Evolutionary conservation across 2,888 invertebrate species (phyloP), one percentile per base, ranked within the genome.

Genomic region (Vandiemenella viatica): DNA sequence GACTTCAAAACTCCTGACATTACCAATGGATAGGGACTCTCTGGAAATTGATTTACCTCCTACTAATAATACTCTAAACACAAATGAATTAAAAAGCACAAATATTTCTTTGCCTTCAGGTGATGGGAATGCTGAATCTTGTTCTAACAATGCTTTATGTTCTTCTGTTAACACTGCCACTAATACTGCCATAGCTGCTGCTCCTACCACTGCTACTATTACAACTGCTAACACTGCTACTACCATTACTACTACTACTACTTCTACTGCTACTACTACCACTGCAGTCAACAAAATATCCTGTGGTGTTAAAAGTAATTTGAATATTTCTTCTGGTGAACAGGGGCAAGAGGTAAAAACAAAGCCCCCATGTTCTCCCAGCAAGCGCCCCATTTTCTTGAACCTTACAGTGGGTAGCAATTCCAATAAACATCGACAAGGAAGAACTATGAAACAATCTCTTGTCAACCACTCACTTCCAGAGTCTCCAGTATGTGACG

Each of bases 401-500:
- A 53, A 53, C 23, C 21, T 53, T 18, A n/a, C 37, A 6, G 19
- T 50, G 13, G 41, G 45, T 44, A 26, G 42, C 16, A 13, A 45
- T 15, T 42, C 19, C 20, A 37, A 38, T 37, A 50, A 47, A 45
- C 22, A 46, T 21, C 13, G 22, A 2, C 40, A 43, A 19, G 42
- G 21, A 4, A 23, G 38, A 5, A 37, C 26, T 16, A 32, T 37
- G 13, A 49, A 50, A 17, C 26, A 42, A 17, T 38, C 50, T 18
- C 15, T 52, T 16, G 47, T 49, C 15, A 54, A 55, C 38, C 53
- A 55, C n/a, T 85, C 85, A 4, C 77, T 87, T 56, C 86, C 86
- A 0, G 84, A 86, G 0, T 85, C 85, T 0, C 87, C 87, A 0
- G 85, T 86, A 0, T 83, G 80, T 46, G 87, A 87, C 60, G 85